Conservation (phyloP, 1,140 invertebrate genomes). For the Cydia pomonella region DNA sequence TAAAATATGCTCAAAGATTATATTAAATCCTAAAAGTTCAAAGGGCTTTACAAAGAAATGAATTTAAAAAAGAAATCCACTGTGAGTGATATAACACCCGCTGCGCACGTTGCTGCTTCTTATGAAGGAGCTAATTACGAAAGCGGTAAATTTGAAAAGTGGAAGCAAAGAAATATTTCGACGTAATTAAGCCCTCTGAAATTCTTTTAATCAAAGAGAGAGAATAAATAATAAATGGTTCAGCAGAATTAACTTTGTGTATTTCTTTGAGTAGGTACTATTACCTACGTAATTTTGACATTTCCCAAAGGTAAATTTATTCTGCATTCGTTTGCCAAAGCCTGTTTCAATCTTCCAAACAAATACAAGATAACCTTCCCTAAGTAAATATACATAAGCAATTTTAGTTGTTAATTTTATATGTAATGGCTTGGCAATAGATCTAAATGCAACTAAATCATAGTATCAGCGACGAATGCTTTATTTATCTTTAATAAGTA, state of each 20-base stretch:
- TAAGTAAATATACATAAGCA: no score
- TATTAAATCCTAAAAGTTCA: conserved; percentile 24
- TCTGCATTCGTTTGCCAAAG: neutral
- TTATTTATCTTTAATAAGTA: no score
- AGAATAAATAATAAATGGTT: conserved; percentile 27
- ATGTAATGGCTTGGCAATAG: no score
- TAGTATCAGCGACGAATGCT: no score
- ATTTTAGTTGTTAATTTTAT: no score
- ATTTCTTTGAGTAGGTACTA: neutral
- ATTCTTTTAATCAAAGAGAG: conserved; percentile 37
- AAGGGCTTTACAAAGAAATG: conserved; percentile 12
- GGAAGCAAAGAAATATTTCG: conserved; percentile 39
- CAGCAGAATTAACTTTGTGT: conserved; percentile 11
- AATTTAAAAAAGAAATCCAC: conserved; percentile 25
- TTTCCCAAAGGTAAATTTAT: neutral
- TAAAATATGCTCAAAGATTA: no score
- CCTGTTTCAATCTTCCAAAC: no score
- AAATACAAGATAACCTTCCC: no score
- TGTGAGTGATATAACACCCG: conserved; percentile 16
- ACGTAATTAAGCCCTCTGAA: conserved; percentile 37
- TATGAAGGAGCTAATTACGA: conserved; percentile 50
- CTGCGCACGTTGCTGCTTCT: conserved; percentile 16
- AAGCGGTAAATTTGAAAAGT: conserved; percentile 46
- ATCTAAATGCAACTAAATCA: no score
- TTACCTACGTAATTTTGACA: neutral